Conservation (phyloP, 2,888 invertebrate genomes). For the Protodeltote pygarga region DNA sequence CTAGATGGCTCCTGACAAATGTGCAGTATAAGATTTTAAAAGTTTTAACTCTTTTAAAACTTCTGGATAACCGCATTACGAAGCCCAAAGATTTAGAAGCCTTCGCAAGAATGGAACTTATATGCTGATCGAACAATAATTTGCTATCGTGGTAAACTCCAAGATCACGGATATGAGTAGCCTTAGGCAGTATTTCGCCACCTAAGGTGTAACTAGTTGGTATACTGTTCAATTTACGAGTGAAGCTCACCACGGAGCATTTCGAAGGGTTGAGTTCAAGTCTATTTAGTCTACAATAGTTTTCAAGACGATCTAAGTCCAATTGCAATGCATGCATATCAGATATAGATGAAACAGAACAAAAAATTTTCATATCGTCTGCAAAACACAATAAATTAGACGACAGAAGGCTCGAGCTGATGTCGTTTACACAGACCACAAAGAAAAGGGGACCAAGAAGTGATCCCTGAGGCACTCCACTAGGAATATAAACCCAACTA, state of each 20-base stretch:
- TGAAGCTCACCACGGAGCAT: conserved; percentile 2
- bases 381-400: conserved; percentile 13
- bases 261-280: conserved; percentile 9
- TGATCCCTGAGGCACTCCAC: conserved; percentile 18
- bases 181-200: neutral
- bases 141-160: conserved; percentile 1
- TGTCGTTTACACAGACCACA: conserved; percentile 4
- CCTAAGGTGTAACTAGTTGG: neutral
- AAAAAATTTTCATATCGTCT: conserved; percentile 14
- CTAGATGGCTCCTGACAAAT: conserved; percentile 6
- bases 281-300: conserved; percentile 6
- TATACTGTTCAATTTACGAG: no score
- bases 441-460: conserved; percentile 6
- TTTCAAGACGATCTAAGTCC: neutral
- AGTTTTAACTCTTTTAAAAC: neutral
- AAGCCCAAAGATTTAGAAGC: conserved; percentile 1
- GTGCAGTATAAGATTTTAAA: conserved; percentile 2
- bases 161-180: neutral
- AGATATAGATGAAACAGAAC: neutral
- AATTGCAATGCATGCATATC: neutral
- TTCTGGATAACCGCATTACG: neutral
- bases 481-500: conserved; percentile 6
- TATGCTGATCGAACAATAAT: neutral
- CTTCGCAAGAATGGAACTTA: neutral
- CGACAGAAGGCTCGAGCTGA: conserved; percentile 3